phyloP scores from a whole-genome alignment of 1,140 invertebrate species.

The Musca domestica region DNA sequence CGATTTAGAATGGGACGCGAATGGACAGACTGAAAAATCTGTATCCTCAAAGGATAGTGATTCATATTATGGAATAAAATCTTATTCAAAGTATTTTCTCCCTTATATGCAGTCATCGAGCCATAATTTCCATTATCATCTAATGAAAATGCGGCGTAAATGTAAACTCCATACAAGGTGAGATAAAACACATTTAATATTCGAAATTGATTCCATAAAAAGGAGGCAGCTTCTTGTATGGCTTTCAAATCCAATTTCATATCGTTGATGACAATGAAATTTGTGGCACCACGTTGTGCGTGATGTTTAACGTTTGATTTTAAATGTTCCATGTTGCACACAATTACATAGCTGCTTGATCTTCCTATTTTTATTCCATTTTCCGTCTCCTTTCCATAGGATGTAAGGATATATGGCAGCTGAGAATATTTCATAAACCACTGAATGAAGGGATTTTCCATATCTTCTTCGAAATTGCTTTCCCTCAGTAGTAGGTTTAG shows the following conservation, averaged over 20 bases:
- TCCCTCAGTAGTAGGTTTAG: neutral
- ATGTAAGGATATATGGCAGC: neutral
- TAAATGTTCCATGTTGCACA: neutral
- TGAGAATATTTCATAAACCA: neutral
- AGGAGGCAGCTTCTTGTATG: neutral
- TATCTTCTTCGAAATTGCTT: neutral
- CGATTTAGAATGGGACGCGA: conserved; percentile 31
- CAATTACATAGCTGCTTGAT: conserved; percentile 1
- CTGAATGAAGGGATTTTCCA: neutral
- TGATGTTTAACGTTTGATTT: neutral
- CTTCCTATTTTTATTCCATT: neutral
- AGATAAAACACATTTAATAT: conserved; percentile 6
- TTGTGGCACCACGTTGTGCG: conserved; percentile 12
- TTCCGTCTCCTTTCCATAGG: too few relatives aligned
- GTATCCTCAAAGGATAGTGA: conserved; percentile 40
- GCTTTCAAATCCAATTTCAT: neutral
- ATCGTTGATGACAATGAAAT: conserved; percentile 23
- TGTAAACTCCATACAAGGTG: conserved; percentile 21
- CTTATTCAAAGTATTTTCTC: neutral
- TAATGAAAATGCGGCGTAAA: conserved; percentile 42
- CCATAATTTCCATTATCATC: conserved; percentile 21
- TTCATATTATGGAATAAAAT: conserved; percentile 31
- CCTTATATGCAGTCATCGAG: conserved; percentile 26
- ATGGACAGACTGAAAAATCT: conserved; percentile 49
- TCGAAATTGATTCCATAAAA: neutral